phyloP scores from a whole-genome alignment of 2,797 vertebrate genomes.

The Petrocephalus sullivani region DNA sequence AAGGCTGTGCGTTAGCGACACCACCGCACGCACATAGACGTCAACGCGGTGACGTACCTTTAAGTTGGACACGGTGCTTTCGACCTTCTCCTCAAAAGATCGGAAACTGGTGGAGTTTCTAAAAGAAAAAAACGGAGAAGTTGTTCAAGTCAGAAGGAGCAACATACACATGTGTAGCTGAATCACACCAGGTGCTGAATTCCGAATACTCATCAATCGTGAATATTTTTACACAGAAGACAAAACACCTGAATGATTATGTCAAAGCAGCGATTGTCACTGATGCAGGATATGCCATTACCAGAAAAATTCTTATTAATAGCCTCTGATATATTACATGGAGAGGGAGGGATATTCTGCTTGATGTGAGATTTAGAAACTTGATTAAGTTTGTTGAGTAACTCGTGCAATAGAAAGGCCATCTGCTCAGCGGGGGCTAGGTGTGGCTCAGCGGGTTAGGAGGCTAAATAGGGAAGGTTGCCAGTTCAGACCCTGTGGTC shows the following conservation, averaged over 20 bases:
- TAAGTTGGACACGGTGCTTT: constrained; percentile 86
- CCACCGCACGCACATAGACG: not conserved
- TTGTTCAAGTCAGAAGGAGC: not conserved
- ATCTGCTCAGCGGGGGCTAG: not conserved
- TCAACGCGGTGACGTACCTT: constrained; percentile 67
- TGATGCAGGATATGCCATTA: not conserved
- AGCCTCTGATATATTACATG: not conserved
- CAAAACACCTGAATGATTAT: not conserved
- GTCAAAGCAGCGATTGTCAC: no score
- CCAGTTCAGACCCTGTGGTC: not conserved
- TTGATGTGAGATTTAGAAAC: not conserved
- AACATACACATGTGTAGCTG: not conserved
- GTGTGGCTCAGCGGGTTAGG: not conserved
- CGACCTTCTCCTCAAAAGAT: constrained; percentile 95
- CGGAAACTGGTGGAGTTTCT: constrained; percentile 96
- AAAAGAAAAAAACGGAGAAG: constrained; percentile 38
- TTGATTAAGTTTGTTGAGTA: not conserved
- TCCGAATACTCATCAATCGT: not conserved
- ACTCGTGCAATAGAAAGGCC: not conserved
- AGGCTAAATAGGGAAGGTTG: not conserved
- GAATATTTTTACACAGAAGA: not conserved
- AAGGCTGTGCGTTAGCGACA: not conserved
- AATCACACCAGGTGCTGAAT: not conserved
- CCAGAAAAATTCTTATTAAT: not conserved
- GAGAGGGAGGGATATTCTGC: not conserved